Conservation (phyloP, 2,797 vertebrate species). For the Gallinago nigripennis region DNA sequence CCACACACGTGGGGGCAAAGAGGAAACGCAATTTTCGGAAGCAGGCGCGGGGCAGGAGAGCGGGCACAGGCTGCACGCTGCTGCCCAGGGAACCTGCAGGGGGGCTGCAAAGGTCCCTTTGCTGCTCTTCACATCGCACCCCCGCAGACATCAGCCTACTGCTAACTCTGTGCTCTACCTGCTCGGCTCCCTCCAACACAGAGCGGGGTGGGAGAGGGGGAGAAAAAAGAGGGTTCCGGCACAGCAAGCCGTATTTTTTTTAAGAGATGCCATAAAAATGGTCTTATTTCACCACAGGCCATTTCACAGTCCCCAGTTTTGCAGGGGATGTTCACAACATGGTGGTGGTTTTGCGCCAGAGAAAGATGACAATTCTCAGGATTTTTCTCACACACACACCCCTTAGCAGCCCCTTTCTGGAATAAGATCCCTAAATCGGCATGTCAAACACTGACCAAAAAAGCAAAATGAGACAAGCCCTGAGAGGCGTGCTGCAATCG, state of each 20-base stretch:
- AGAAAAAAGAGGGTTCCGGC: background rate
- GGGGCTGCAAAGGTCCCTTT: background rate
- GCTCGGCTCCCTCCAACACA: background rate
- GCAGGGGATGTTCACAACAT: slow-evolving; percentile 8
- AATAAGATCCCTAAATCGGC: background rate
- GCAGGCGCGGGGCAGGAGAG: background rate
- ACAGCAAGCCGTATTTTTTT: background rate
- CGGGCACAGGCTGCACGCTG: background rate
- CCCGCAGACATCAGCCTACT: background rate
- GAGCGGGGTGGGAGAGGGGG: background rate
- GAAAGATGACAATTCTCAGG: background rate
- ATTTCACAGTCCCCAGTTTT: slow-evolving; percentile 29
- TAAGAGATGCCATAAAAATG: background rate
- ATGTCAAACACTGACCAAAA: background rate
- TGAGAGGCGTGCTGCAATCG: background rate
- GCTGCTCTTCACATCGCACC: background rate
- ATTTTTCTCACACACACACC: too few species aligned
- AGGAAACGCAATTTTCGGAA: slow-evolving; percentile 30
- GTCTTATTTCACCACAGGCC: slow-evolving; percentile 7
- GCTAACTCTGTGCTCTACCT: background rate
- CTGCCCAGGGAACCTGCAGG: background rate
- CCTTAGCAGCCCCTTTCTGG: background rate
- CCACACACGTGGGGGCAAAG: background rate
- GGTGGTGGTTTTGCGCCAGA: slow-evolving; percentile 28
- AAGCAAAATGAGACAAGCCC: background rate